Evolutionary conservation across 2,797 vertebrate genomes (phyloP).

Genomic region (Garrulus glandarius): DNA sequence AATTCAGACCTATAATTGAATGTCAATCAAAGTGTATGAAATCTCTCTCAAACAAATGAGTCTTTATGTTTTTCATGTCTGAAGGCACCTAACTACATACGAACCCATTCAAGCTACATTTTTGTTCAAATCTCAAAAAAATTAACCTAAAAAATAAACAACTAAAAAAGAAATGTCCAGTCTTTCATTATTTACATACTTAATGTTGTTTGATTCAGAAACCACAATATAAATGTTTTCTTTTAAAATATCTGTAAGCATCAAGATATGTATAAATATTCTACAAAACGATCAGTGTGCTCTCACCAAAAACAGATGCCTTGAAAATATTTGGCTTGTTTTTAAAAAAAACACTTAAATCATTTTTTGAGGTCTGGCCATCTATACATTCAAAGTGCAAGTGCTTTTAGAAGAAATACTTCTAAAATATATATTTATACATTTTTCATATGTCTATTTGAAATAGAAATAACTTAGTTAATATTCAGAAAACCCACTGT

Average conservation of each 20-base stretch:
- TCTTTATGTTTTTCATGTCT: slow-evolving; percentile 13
- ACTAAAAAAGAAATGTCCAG: not conserved
- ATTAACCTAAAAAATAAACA: not conserved
- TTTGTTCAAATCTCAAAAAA: not conserved
- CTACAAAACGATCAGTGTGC: slow-evolving; percentile 73
- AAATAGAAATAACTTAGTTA: not conserved
- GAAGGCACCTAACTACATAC: not conserved
- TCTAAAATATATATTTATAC: slow-evolving; percentile 30
- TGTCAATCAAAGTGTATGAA: not conserved
- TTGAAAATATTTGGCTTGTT: slow-evolving; percentile 63
- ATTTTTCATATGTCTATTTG: not conserved
- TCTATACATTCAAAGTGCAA: slow-evolving; percentile 45
- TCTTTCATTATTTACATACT: slow-evolving; percentile 75
- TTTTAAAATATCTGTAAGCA: slow-evolving; percentile 74
- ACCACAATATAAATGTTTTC: slow-evolving; percentile 84
- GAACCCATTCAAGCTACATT: not conserved
- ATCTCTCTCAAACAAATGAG: not conserved
- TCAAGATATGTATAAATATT: slow-evolving; percentile 70
- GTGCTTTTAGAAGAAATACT: slow-evolving; percentile 57
- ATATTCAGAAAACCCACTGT: slow-evolving; percentile 25
- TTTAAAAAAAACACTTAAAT: slow-evolving; percentile 70
- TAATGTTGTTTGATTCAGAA: slow-evolving; percentile 82
- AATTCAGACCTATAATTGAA: not conserved
- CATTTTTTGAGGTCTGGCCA: slow-evolving; percentile 64
- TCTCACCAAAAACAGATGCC: slow-evolving; percentile 44